Percentiles rank a stretch among this genome's conserved stretches.
phyloP scores from a whole-genome alignment of 2,113 vertebrate genomes.

The Sapajus apella region DNA sequence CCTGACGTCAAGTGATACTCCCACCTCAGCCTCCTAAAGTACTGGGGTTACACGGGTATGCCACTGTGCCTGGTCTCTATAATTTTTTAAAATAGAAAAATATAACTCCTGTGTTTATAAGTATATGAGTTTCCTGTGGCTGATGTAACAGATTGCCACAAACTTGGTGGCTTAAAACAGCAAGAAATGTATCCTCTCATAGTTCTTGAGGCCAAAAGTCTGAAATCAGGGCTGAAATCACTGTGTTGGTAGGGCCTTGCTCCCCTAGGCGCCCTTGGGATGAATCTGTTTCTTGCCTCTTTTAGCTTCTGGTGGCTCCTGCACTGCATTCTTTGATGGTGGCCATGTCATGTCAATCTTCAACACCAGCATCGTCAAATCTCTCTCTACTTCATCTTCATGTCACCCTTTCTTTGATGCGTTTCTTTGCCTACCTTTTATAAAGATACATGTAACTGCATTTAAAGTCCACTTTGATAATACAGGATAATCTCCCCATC shows the following conservation, averaged over 20 bases:
- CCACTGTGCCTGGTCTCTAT: no score
- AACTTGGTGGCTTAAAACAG: not conserved
- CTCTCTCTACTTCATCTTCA: not conserved
- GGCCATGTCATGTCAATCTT: not conserved
- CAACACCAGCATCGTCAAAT: not conserved
- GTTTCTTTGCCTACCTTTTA: not conserved
- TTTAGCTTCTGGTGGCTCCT: not conserved
- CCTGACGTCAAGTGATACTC: no score
- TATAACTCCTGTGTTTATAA: not conserved
- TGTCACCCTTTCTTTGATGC: not conserved
- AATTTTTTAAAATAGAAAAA: not conserved
- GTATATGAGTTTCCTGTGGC: not conserved
- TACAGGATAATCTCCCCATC: not conserved
- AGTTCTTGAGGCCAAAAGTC: not conserved
- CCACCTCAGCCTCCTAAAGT: no score
- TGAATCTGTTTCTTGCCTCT: not conserved
- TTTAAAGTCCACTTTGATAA: not conserved
- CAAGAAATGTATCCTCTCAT: not conserved
- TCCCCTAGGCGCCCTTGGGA: not conserved
- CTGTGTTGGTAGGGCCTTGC: not conserved
- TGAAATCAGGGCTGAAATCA: not conserved
- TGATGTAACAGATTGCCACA: not conserved
- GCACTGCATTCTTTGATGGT: not conserved
- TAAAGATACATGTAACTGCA: not conserved
- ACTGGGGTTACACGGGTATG: no score